Percentiles rank a stretch among this genome's conserved stretches.
Evolutionary conservation across 2,888 invertebrate genomes (phyloP).

Genomic region (Xanthorhoe designata): DNA sequence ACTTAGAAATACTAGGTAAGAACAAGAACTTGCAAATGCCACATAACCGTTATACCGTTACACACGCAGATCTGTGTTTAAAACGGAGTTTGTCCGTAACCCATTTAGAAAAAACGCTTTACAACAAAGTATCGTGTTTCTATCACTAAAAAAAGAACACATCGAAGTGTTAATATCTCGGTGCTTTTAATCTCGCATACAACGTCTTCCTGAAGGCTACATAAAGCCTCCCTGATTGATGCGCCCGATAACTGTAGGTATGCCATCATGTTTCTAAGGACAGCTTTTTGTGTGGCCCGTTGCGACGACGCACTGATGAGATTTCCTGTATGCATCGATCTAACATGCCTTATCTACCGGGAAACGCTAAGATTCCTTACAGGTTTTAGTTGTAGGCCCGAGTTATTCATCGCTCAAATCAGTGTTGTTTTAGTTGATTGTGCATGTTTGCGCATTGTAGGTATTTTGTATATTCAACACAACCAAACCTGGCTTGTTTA

Average conservation of each 20-base stretch:
- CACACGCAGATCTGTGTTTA: slow-evolving; percentile 4
- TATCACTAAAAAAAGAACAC: background rate
- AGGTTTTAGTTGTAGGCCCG: slow-evolving; percentile 8
- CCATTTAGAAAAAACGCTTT: background rate
- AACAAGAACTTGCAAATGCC: slow-evolving; percentile 22
- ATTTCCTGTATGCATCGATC: slow-evolving; percentile 37
- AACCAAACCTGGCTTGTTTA: slow-evolving; percentile 26
- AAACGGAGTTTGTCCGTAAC: slow-evolving; percentile 1
- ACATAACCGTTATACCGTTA: slow-evolving; percentile 11
- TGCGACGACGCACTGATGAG: slow-evolving; percentile 27
- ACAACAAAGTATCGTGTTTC: background rate
- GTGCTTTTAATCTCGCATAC: slow-evolving; percentile 17
- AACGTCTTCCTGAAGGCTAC: slow-evolving; percentile 28
- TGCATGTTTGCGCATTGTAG: slow-evolving; percentile 11
- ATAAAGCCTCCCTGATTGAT: slow-evolving; percentile 35
- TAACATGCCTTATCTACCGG: slow-evolving; percentile 30
- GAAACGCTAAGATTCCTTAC: slow-evolving; percentile 11
- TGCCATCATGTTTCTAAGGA: slow-evolving; percentile 28
- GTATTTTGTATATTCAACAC: slow-evolving; percentile 27
- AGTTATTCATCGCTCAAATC: background rate
- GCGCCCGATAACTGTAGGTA: slow-evolving; percentile 37
- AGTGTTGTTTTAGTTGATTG: slow-evolving; percentile 21
- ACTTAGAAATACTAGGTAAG: slow-evolving; percentile 8
- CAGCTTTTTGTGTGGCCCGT: slow-evolving; percentile 36
- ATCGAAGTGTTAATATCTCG: slow-evolving; percentile 5